Evolutionary conservation across 2,888 invertebrate species (phyloP), one percentile per base, ranked within the genome.

Genomic region (Andricus quercusramuli): DNA sequence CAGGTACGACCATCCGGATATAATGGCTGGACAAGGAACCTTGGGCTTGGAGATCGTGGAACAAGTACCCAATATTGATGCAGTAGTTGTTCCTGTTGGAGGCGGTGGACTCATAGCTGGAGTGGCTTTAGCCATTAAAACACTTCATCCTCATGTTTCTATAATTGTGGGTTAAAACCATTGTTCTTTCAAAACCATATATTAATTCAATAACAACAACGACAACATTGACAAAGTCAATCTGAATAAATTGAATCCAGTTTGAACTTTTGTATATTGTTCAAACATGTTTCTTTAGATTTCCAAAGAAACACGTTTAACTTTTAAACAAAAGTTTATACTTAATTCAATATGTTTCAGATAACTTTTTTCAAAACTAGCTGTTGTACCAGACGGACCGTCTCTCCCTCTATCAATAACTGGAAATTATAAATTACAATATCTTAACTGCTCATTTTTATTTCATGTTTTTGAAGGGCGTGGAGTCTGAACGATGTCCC

Each of bases 21-120:
- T 99, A 83, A 96, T 99, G 94, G 97, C 98, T 0, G 99, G 99
- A 0, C 98, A 98, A 92, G 99, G 99, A 15, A 99, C 99, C 0
- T 95, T 98, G 89, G 99, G 98, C 0, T 93, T 99, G 87, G 99
- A 99, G 93, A 74, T 74, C n/a, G 56, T 56, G 37, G 74, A 74
- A 56, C 74, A 74, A 92, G 97, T 98, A 1, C 95, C 96, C 0
- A 95, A 97, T 80, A 95, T 98, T 20, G 98, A 99, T 92, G 98
- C 98, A 0, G 95, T 98, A 44, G 94, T 99, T 29, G 96, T 99
- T 22, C 99, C 99, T 0, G 97, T 98, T 0, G 99, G 99, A 0
- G 99, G 98, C n/a, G 98, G 97, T 1, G 99, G 99, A 0, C 94
- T 99, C 2, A 95, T 99, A 78, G 98, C 99, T 0, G 99, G 99